These are phyloP conservation scores for Zele albiditarsus DNA, from an alignment of 2,888 invertebrate species.

Conservation along the genomic window DNA sequence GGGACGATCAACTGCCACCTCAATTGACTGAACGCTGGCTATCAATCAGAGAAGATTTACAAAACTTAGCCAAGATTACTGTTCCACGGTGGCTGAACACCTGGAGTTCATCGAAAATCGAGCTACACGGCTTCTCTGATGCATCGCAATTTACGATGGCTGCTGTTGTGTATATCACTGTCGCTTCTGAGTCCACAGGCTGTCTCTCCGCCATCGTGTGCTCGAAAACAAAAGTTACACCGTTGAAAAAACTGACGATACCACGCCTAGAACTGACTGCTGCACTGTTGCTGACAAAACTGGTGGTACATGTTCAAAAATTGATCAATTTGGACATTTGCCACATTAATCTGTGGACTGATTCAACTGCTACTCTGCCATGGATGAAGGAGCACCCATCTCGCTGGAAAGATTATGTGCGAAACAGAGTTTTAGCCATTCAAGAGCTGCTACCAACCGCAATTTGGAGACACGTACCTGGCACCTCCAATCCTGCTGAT, in stretches of 20 bases:
- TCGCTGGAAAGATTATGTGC: slow-evolving; percentile 55
- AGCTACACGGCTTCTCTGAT: too few relatives aligned
- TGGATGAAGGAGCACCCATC: slow-evolving; percentile 52
- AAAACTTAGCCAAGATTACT: not conserved
- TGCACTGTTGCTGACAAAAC: slow-evolving; percentile 36
- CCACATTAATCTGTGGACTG: slow-evolving; percentile 47
- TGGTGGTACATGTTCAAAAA: slow-evolving; percentile 20
- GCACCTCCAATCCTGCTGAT: slow-evolving; percentile 37
- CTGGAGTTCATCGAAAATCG: too few relatives aligned
- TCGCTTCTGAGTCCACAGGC: slow-evolving; percentile 5
- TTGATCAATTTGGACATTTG: not conserved
- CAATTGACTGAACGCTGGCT: not conserved
- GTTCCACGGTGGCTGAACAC: not conserved
- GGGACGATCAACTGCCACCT: not conserved
- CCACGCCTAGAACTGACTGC: slow-evolving; percentile 50
- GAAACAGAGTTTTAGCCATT: slow-evolving; percentile 54
- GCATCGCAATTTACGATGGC: slow-evolving; percentile 11
- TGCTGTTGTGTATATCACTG: slow-evolving; percentile 23
- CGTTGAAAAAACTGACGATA: slow-evolving; percentile 42
- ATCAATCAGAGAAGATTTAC: not conserved
- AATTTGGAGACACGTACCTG: slow-evolving; percentile 38
- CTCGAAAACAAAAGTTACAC: slow-evolving; percentile 42
- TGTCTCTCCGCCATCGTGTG: not conserved
- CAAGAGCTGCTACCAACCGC: slow-evolving; percentile 44
- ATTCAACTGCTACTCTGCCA: slow-evolving; percentile 54